phyloP scores from a whole-genome alignment of 2,797 vertebrate species.

The Notoglanidium macrostoma region DNA sequence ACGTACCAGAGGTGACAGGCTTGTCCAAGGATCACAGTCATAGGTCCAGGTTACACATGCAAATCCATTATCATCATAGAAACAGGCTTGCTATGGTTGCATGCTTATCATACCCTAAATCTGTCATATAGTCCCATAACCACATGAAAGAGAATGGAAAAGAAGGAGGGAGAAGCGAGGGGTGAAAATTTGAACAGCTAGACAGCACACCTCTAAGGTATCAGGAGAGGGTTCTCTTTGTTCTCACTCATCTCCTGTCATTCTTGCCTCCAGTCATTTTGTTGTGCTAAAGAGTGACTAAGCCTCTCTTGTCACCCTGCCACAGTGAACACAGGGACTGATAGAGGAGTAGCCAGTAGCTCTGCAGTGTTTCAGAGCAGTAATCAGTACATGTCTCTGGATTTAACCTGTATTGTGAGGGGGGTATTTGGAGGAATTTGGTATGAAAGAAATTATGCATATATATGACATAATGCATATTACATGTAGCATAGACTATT shows the following conservation, averaged over 20 bases:
- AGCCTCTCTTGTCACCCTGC: conserved; percentile 26
- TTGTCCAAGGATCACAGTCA: conserved; percentile 8
- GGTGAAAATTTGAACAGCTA: not conserved
- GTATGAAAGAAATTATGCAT: not conserved
- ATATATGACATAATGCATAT: not conserved
- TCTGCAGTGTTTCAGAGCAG: not conserved
- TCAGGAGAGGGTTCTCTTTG: conserved; percentile 37
- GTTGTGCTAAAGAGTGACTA: conserved; percentile 28
- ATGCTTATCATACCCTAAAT: conserved; percentile 4
- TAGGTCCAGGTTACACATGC: not conserved
- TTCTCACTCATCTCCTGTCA: not conserved
- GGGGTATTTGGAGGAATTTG: not conserved
- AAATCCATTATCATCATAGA: conserved; percentile 13
- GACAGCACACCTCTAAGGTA: conserved; percentile 11
- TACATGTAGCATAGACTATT: not conserved
- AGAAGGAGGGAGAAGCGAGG: conserved; percentile 33
- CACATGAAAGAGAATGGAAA: conserved; percentile 19
- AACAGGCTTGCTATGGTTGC: not conserved
- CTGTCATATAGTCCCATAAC: not conserved
- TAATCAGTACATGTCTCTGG: not conserved
- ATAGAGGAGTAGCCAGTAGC: conserved; percentile 9
- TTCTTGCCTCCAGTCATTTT: conserved; percentile 12
- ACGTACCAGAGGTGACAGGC: conserved; percentile 8
- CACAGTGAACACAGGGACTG: conserved; percentile 13
- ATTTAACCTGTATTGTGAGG: not conserved